Conservation (phyloP, 35 echinoderm and acorn worm genomes). For the Apostichopus japonicus region DNA sequence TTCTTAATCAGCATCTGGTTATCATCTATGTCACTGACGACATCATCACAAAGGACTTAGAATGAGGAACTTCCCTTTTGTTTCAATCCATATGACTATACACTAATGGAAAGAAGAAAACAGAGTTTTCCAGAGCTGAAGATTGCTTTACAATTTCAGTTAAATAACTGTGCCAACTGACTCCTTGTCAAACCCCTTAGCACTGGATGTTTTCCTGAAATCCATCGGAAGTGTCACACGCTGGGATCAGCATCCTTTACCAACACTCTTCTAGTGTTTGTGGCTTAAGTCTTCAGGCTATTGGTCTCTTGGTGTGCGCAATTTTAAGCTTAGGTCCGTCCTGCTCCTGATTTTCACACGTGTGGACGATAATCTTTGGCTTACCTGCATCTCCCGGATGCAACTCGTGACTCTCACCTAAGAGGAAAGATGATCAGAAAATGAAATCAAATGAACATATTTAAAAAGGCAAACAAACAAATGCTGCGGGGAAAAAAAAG, state of each 20-base stretch:
- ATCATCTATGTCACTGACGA: too few relatives aligned
- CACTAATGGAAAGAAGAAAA: too few relatives aligned
- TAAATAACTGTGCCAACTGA: too few relatives aligned
- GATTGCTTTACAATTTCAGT: too few relatives aligned
- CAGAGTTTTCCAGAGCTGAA: too few relatives aligned
- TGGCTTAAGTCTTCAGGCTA: background rate
- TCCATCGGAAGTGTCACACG: background rate
- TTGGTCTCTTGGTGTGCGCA: conserved; percentile 83
- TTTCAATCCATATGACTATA: too few relatives aligned
- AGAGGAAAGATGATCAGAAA: background rate
- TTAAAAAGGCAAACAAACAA: too few relatives aligned
- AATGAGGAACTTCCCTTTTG: too few relatives aligned
- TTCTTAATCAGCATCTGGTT: too few relatives aligned
- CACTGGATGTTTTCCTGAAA: background rate
- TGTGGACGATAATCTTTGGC: conserved; percentile 81
- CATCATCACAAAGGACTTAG: too few relatives aligned
- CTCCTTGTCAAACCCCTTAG: background rate
- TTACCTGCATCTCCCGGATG: conserved; percentile 75
- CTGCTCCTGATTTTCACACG: conserved; percentile 68
- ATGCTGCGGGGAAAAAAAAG: too few relatives aligned
- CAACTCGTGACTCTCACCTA: conserved; percentile 80
- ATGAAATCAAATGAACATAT: too few relatives aligned
- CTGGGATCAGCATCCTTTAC: background rate
- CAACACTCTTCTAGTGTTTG: background rate
- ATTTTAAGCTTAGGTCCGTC: conserved; percentile 65